A percentile compares a stretch with the other conserved stretches of the same genome.
Evolutionary conservation across 2,888 invertebrate species (phyloP).

Genomic region (Agrochola macilenta): DNA sequence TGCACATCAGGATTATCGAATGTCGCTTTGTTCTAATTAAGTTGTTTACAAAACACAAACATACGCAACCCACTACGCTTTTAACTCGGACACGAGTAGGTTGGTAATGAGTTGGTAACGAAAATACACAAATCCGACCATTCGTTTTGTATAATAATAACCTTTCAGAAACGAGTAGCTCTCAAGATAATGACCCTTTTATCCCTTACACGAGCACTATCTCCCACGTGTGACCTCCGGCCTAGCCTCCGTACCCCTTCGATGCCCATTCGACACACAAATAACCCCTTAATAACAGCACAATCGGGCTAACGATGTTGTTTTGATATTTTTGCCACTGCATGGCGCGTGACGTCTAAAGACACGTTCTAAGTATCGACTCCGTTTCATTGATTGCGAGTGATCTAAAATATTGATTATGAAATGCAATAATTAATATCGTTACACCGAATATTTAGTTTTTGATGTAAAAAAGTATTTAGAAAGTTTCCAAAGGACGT

Average conservation of each 20-base stretch:
- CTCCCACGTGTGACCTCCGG: conserved; percentile 62
- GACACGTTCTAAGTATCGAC: conserved; percentile 18
- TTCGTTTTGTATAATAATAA: conserved; percentile 34
- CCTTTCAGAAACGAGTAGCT: conserved; percentile 47
- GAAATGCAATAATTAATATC: no score
- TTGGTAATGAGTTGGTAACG: conserved; percentile 38
- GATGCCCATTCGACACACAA: conserved; percentile 44
- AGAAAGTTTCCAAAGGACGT: no score
- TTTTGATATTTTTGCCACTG: conserved; percentile 55
- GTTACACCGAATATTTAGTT: no score
- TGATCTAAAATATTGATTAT: no score
- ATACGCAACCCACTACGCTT: conserved; percentile 9
- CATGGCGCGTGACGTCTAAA: conserved; percentile 53
- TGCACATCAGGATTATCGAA: background rate
- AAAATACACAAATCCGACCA: conserved; percentile 27
- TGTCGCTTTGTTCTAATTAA: background rate
- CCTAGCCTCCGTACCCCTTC: conserved; percentile 40
- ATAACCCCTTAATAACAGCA: conserved; percentile 52
- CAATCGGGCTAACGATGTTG: conserved; percentile 61
- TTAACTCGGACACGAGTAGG: conserved; percentile 40
- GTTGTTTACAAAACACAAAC: conserved; percentile 18
- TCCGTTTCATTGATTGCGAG: conserved; percentile 35
- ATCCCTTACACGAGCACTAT: conserved; percentile 59
- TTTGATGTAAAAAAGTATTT: no score
- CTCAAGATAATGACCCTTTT: conserved; percentile 52